Base-by-base conservation (phyloP, 2,113 vertebrate species). In the Anthoscopus minutus region DNA sequence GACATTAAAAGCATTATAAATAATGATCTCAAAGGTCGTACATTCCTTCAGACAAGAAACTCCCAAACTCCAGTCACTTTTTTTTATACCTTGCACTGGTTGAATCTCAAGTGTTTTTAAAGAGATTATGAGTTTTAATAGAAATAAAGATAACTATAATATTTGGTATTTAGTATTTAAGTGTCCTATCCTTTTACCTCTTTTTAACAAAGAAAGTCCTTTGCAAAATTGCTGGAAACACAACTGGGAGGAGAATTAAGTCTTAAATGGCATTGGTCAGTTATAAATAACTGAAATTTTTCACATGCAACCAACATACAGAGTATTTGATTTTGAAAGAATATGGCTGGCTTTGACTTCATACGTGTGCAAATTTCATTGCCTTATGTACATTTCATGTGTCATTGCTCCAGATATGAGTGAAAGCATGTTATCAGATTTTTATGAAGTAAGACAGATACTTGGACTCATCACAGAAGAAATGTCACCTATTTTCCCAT, bases 211-310 rank as follows among this genome's bases (percentile, higher is more conserved):
- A 51, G 37, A 62, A 95, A 89, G 24, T 94, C 56, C 38, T 67
- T 58, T 86, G 62, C 69, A 88, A 72, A 79, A 77, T 71, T 89
- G 92, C 81, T 96, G 84, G 73, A 70, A 71, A 77, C 13, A 31
- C 45, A 77, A 89, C 57, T 93, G 86, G 57, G 92, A 95, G 50
- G 73, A 92, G 58, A 57, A 90, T 67, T 91, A 67, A 72, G 30
- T 69, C 37, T 83, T 94, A 76, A 67, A 48, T 94, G 88, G 74
- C 95, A 84, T 96, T 71, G 56, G 67, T 93, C 89, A 67, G 85
- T 78, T 95, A 65, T 86, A 92, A 94, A 93, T 94, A 94, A 97
- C 97, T 98, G 98, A 98, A 97, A 64, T 70, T 74, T 87, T 98
- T 97, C 97, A 94, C 92, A 96, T 93, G 92, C 84, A 93, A 44